A percentile compares a stretch with the other conserved stretches of the same genome.
phyloP scores from a whole-genome alignment of 2,797 vertebrate species.

The Leptodactylus fallax region DNA sequence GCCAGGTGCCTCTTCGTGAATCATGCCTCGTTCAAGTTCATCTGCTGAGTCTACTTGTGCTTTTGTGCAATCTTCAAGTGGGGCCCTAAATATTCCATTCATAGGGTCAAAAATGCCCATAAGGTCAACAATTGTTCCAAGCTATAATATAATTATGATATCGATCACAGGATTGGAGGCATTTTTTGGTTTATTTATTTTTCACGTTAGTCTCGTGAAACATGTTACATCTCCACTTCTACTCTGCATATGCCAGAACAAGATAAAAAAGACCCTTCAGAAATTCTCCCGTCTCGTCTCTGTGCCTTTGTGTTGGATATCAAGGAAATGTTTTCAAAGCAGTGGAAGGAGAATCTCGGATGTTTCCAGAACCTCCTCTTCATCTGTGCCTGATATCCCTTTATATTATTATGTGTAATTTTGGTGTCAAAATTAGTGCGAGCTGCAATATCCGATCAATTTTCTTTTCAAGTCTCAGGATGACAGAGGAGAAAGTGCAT shows the following conservation, averaged over 20 bases:
- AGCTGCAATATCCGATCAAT: conserved; percentile 50
- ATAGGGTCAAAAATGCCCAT: no score
- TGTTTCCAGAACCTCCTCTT: conserved; percentile 1
- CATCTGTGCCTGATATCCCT: conserved; percentile 44
- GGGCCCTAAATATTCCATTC: no score
- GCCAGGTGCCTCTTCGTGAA: no score
- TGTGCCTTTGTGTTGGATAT: conserved; percentile 36
- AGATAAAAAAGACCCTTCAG: conserved; percentile 26
- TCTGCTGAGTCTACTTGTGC: no score
- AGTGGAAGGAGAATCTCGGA: not conserved
- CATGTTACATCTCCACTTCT: not conserved
- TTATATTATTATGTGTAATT: conserved; percentile 62
- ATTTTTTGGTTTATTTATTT: not conserved
- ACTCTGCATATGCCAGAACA: not conserved
- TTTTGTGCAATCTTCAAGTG: no score
- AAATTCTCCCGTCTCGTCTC: not conserved
- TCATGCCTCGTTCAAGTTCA: no score
- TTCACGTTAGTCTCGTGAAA: not conserved
- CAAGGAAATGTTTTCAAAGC: conserved; percentile 48
- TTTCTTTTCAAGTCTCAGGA: conserved; percentile 64
- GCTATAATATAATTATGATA: not conserved
- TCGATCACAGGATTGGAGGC: not conserved
- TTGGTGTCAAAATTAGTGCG: conserved; percentile 64
- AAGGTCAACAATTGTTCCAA: no score
- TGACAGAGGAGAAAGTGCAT: conserved; percentile 44